A percentile compares a stretch with the other conserved stretches of the same genome.
phyloP scores from a whole-genome alignment of 2,113 vertebrate species.

The Hippotragus niger region DNA sequence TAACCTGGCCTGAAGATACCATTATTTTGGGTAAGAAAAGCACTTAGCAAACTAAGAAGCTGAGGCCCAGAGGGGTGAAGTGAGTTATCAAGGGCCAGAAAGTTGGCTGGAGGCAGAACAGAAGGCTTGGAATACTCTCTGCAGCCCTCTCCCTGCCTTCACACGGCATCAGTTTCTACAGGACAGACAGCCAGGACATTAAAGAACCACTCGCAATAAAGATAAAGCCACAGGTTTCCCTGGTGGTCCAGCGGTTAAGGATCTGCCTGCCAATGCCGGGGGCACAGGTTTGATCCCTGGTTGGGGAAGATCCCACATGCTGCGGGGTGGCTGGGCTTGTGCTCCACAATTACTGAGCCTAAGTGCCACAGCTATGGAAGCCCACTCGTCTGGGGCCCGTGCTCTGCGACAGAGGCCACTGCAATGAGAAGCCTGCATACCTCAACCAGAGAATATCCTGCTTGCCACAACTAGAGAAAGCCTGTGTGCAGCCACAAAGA shows the following conservation, averaged over 20 bases:
- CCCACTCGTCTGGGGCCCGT: not conserved
- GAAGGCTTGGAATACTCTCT: not conserved
- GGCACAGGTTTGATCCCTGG: not conserved
- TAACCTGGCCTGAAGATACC: not conserved
- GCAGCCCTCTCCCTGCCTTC: not conserved
- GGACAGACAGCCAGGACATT: not conserved
- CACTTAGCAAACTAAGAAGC: not conserved
- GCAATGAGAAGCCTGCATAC: not conserved
- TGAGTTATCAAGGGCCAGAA: not conserved
- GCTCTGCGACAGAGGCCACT: not conserved
- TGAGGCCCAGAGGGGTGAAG: not conserved
- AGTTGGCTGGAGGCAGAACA: not conserved
- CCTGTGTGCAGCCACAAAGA: not conserved
- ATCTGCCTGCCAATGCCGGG: not conserved
- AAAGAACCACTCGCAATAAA: not conserved
- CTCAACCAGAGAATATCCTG: not conserved
- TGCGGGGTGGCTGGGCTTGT: rapidly evolving
- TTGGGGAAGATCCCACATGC: not conserved
- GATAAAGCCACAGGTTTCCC: not conserved
- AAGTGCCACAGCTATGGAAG: not conserved
- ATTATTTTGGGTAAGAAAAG: not conserved
- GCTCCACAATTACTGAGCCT: not conserved
- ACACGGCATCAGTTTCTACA: not conserved
- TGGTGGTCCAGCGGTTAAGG: not conserved
- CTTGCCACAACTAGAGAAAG: not conserved